Base-by-base conservation (phyloP, 2,113 vertebrate genomes). In the Syngnathoides biaculeatus region DNA sequence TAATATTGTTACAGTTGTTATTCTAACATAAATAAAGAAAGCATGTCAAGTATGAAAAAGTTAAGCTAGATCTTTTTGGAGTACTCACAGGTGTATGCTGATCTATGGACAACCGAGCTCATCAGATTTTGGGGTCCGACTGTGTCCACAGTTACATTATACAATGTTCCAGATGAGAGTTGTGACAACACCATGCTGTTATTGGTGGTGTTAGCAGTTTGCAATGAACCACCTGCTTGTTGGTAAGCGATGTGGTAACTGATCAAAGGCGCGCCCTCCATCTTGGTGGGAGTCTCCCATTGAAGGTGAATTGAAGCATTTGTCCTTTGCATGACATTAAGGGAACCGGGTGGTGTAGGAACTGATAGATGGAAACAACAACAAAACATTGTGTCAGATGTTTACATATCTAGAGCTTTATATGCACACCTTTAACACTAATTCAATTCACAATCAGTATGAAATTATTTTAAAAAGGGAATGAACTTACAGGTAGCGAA, bases 401-500 rank as follows among this genome's bases (percentile, higher is more conserved):
- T 27, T 17, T 13, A 27, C 12, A 27, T 55, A 55, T 15, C 27
- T 15, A 56, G 53, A 26, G 53, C 12, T 35, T 57, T 30, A 17
- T 17, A 30, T 30, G 6, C 30, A 4, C 9, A 35, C 1, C 14
- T 35, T 8, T 17, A 30, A 30, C 8, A 57, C 14, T 30, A 7
- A 10, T 55, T 26, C 52, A 24, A 13, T 14, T 55, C 22, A 26
- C 0, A 9, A 19, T 40, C n/a, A 11, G 17, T 30, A 1, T 30
- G 55, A 19, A 30, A 30, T 13, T 8, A 38, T 38, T 19, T 9
- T 20, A 58, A 58, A 58, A 58, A 26, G 9, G 1, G 8, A 8
- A 22, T 64, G 4, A 74, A 69, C 86, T 81, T 72, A 90, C 89
- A 0, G 2, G 87, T 90, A 50, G 89, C 85, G 48, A 73, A 38